Percentiles rank a stretch among this genome's conserved stretches.
phyloP scores from a whole-genome alignment of 92 coral and sea anemone species.

The Diadumene lineata region DNA sequence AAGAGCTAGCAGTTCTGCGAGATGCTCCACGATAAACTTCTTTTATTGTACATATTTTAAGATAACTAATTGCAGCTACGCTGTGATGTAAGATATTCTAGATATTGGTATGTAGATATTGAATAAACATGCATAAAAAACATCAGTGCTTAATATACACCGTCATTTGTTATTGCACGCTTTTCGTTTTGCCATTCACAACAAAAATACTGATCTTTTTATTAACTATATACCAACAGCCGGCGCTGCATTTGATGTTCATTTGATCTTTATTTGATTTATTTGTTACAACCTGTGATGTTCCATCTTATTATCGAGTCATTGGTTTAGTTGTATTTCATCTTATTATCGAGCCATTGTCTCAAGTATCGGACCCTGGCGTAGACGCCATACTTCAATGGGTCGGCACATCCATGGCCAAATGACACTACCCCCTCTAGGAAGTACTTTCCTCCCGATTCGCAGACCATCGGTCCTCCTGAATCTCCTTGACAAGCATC shows the following conservation, averaged over 20 bases:
- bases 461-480: constrained; percentile 52
- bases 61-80: too few species aligned
- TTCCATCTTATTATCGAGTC: not conserved
- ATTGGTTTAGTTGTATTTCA: constrained; percentile 1
- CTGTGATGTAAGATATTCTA: too few species aligned
- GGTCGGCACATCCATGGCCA: constrained; percentile 47
- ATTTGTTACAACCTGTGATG: not conserved
- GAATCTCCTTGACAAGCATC: constrained; percentile 38
- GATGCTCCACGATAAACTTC: too few species aligned
- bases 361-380: constrained; percentile 46
- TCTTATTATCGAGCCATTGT: constrained; percentile 40
- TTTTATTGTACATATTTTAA: not conserved
- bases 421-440: constrained; percentile 51
- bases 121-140: constrained; percentile 2
- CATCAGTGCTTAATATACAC: not conserved
- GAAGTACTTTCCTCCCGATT: constrained; percentile 35
- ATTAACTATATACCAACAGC: not conserved
- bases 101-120: not conserved
- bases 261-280: not conserved
- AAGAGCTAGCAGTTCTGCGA: too few species aligned
- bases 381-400: constrained; percentile 50
- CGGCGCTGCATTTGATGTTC: not conserved
- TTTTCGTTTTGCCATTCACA: not conserved
- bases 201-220: too few species aligned
- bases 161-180: not conserved